Evolutionary conservation across 35 echinoderm and acorn worm genomes (phyloP), one percentile per base, ranked within the genome.

Genomic region (Antedon bifida): DNA sequence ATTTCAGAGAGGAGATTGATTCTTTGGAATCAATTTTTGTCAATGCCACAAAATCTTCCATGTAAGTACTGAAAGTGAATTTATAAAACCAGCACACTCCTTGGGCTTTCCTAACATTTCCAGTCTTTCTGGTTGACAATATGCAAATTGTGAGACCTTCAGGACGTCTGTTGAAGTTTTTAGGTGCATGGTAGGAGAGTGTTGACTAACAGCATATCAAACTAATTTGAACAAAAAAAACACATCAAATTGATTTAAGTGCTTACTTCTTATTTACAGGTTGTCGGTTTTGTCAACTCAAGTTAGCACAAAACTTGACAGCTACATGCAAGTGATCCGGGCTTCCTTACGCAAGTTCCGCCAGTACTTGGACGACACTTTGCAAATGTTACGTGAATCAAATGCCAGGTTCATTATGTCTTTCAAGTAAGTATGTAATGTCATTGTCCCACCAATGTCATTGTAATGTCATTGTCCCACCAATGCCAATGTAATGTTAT

Each of bases 371-470:
- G 95, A 99, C 44, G 90, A 99, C 38, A 92, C 95, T 26, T 82
- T 96, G 21, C 93, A 96, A 46, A 96, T 96, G 93, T 85, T 96
- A 34, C 88, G 95, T 36, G 90, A 92, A 55, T 99, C 95, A 4
- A 99, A 99, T 86, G 95, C 95, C 23, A 87, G 95, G 46, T 92
- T 99, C 78, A 99, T 99, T 82, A 99, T 90, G 79, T 99, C 95
- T 38, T 92, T 99, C 85, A 99, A 99, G 95, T 99, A 83, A 99
- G 95, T 88, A n/a, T 51, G 29, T n/a, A n/a, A n/a, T n/a, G n/a
- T n/a, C n/a, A n/a, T n/a, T n/a, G n/a, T n/a, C n/a, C n/a, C n/a
- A n/a, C n/a, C n/a, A n/a, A n/a, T n/a, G n/a, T n/a, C n/a, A n/a
- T n/a, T n/a, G n/a, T n/a, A n/a, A n/a, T n/a, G n/a, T n/a, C n/a